Evolutionary conservation across 1,140 invertebrate genomes (phyloP), one percentile per base, ranked within the genome.

Genomic region (Lethrus apterus): DNA sequence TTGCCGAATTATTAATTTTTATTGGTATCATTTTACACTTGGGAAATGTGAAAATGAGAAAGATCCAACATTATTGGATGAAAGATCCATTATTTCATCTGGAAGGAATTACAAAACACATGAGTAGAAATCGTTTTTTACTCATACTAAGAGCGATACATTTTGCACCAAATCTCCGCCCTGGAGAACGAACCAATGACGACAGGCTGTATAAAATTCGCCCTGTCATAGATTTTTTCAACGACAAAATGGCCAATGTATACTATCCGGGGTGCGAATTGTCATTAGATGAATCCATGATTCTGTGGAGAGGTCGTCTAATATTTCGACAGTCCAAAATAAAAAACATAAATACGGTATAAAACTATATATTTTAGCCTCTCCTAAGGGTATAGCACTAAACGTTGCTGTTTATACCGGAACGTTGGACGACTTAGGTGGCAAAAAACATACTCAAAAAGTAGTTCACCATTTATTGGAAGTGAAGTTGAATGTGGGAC

Each of bases 401-500:
- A 46, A 40, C 29, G 2, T 46, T 17, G 31, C 17, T 10, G 34
- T 46, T 11, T 46, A 46, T 31, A 29, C 33, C 17, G 44, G 33
- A 8, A 46, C 40, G 33, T 11, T 46, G 4, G 44, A 46, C 23
- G 44, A 42, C 30, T 7, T 23, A 15, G 46, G 46, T 32, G 24
- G 13, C 17, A 41, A 26, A n/a, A 33, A 11, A n/a, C 26, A 47
- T 40, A 29, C 18, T 0, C 17, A 47, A 31, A 29, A 35, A 40
- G 20, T 47, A 13, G 29, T 47, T 13, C 4, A 17, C 13, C 18
- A 35, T 17, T 21, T 47, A 17, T 21, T 54, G 21, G 48, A 52
- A 46, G 51, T 55, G 33, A 42, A 62, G 45, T 52, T 66, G 13
- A 31, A 59, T 54, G 54, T 46, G n/a, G 63, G 62, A n/a, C 64